Evolutionary conservation across 2,113 vertebrate genomes (phyloP), one percentile per base, ranked within the genome.

Genomic region (Acrocephalus kingi): DNA sequence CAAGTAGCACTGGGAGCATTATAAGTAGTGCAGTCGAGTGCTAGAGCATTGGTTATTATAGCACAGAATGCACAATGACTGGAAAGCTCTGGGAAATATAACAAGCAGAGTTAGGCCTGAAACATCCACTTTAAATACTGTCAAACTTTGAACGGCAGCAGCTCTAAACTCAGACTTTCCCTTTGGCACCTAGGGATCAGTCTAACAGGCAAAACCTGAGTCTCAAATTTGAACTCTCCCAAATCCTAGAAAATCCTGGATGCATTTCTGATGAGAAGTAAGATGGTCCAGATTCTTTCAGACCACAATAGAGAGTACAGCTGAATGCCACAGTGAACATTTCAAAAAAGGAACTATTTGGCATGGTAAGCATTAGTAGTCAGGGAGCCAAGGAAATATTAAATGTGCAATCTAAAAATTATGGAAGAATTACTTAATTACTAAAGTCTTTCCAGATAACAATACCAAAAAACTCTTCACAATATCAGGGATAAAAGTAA

Each of bases 1-100:
- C 93, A 97, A 97, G 95, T 87, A 97, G 92, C 88, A 88, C 58
- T 89, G 80, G 89, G 90, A 97, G 83, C 89, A 94, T 84, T 95
- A 92, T 94, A 95, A 96, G 94, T 67, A 95, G 89, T 73, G 58
- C 94, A 95, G 84, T 87, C 3, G 58, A 95, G 95, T 94, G 93
- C 71, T 94, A 69, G 79, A 91, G 75, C 75, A 59, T 58, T 93
- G 66, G 87, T 95, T 95, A 84, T 94, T 95, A 95, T 35, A 95
- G 92, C 79, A 96, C 85, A 78, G 92, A 94, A 93, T 93, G 88
- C 95, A 93, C 82, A 94, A 94, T 77, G 80, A 80, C 49, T 94
- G 77, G 67, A 82, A 94, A 92, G 86, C 83, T 94, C 62, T 87
- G 77, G 84, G 87, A 96, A 94, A 52, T 95, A 91, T 94, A 97